Conservation (phyloP, 2,888 invertebrate genomes). For the Cynaeus angustus region DNA sequence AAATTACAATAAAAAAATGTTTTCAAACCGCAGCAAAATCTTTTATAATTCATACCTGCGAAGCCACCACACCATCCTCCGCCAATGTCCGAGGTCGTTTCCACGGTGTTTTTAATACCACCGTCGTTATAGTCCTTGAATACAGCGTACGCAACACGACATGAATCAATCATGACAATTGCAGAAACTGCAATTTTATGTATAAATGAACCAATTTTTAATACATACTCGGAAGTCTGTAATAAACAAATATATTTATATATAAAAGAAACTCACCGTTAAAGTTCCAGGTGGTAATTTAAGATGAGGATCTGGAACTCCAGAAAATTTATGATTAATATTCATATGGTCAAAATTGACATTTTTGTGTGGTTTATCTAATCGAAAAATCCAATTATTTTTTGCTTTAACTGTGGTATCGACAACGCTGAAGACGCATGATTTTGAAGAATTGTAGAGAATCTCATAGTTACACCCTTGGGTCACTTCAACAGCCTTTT, state of each 20-base stretch:
- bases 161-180: no score
- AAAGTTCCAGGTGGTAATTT: not conserved
- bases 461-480: no score
- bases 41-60: not conserved
- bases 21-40: no score
- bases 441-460: not conserved
- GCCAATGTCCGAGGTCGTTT: not conserved
- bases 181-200: no score
- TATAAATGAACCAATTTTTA: no score
- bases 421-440: not conserved
- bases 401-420: not conserved
- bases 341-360: not conserved
- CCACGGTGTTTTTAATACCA: no score
- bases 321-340: constrained; percentile 1
- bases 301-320: not conserved
- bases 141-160: no score
- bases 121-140: no score
- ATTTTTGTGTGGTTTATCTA: not conserved
- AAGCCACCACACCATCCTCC: not conserved
- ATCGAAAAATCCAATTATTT: constrained; percentile 1
- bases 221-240: no score
- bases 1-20: no score
- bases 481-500: no score
- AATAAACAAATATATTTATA: no score
- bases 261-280: not conserved